A percentile compares a stretch with the other conserved stretches of the same genome.
These are phyloP conservation scores for Apamea sordens DNA, from an alignment of 2,888 invertebrate species.

Conservation along the genomic window DNA sequence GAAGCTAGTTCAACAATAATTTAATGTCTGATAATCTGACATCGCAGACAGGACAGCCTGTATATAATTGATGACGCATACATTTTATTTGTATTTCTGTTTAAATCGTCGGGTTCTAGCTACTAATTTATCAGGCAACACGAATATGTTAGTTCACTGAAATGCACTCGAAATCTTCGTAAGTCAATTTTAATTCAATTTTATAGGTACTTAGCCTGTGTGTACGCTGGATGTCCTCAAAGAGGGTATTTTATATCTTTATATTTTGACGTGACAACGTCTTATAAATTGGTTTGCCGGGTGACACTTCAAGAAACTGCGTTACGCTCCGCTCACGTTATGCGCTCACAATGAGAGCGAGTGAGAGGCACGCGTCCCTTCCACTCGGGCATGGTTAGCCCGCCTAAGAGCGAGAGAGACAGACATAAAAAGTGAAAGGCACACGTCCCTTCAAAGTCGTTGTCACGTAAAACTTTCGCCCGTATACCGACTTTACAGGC, in stretches of 20 bases:
- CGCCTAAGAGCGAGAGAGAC: too few relatives aligned
- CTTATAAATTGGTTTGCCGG: too few relatives aligned
- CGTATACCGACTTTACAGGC: too few relatives aligned
- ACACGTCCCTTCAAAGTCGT: too few relatives aligned
- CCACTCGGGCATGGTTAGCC: too few relatives aligned
- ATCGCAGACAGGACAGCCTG: slow-evolving; percentile 19
- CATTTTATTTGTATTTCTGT: slow-evolving; percentile 12
- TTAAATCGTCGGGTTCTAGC: slow-evolving; percentile 4
- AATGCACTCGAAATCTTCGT: not conserved
- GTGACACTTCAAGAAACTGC: too few relatives aligned
- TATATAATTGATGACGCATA: not conserved
- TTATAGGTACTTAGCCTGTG: not conserved
- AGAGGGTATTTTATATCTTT: not conserved
- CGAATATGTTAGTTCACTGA: not conserved
- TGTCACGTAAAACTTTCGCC: too few relatives aligned
- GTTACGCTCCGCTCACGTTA: too few relatives aligned
- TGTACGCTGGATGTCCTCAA: not conserved
- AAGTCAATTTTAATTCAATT: slow-evolving; percentile 36
- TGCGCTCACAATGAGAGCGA: too few relatives aligned
- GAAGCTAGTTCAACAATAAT: not conserved
- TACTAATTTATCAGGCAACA: slow-evolving; percentile 16
- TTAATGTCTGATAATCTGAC: not conserved
- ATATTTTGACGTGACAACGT: too few relatives aligned
- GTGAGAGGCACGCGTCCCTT: too few relatives aligned
- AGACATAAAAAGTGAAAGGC: too few relatives aligned